Evolutionary conservation across 2,113 vertebrate species (phyloP), one percentile per base, ranked within the genome.

Genomic region (Ctenomys sociabilis): DNA sequence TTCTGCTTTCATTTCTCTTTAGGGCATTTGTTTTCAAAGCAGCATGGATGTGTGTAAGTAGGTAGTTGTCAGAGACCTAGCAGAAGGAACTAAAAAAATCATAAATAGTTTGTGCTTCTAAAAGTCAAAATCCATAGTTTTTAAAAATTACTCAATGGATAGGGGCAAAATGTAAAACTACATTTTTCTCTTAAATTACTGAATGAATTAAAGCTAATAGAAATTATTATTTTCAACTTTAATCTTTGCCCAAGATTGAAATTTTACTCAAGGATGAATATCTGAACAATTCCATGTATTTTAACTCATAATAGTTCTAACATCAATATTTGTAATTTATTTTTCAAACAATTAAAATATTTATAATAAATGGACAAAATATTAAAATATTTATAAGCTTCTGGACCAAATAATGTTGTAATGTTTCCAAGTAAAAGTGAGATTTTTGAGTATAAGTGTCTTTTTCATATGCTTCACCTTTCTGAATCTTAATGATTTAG

Each of bases 1-100:
- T 98, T 97, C 97, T 98, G 97, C 97, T 98, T 98, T 98, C 98
- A 98, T 98, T 98, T 97, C 97, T 96, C 97, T 96, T 96, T 64
- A 13, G 88, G 96, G 91, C 94, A 97, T 97, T 96, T 95, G 96
- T 97, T 98, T 97, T 97, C 94, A 98, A 98, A 98, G 93, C n/a
- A 94, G 90, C 57, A 90, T 84, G 59, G 32, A 88, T 94, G n/a
- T 54, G 40, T 57, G 32, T 43, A 32, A 83, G 14, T 57, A 70
- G 21, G 54, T 70, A 88, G 49, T 40, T 95, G 28, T 54, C 40
- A 89, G 59, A 93, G n/a, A 43, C 85, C 70, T 90, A 37, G 45
- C 77, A 91, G 22, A 90, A 63, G 63, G 2, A 21, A 52, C 52
- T 96, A 94, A 94, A 93, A 93, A 84, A 28, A 88, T 54, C 35